A percentile compares a stretch with the other conserved stretches of the same genome.
These are phyloP conservation scores for Apaloderma vittatum DNA, from an alignment of 2,113 vertebrate genomes.

Conservation along the genomic window DNA sequence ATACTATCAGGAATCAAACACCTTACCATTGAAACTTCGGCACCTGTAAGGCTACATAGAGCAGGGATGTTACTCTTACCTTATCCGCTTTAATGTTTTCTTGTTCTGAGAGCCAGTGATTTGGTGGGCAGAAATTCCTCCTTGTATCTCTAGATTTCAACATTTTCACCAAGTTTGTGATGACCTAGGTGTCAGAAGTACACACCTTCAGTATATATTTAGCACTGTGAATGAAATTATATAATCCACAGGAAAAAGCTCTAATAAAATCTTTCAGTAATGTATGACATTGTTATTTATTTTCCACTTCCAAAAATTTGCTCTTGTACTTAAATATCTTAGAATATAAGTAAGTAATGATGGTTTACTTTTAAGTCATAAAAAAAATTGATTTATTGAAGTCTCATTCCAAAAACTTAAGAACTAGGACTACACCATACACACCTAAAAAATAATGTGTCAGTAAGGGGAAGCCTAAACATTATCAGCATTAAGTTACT, in stretches of 20 bases:
- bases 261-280: background rate
- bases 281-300: background rate
- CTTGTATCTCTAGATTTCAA: constrained; percentile 95
- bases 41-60: background rate
- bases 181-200: constrained; percentile 84
- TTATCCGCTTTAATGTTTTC: constrained; percentile 98
- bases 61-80: constrained; percentile 73
- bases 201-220: background rate
- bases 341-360: background rate
- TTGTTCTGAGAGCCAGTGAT: constrained; percentile 96
- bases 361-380: background rate
- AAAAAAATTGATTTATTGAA: background rate
- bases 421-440: background rate
- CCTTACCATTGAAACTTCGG: background rate
- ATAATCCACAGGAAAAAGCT: background rate
- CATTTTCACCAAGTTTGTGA: constrained; percentile 99
- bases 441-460: background rate
- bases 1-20: background rate
- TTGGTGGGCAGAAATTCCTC: constrained; percentile 93
- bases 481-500: background rate
- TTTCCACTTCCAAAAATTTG: background rate
- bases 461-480: background rate
- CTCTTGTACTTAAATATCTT: background rate
- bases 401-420: background rate
- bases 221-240: background rate